Evolutionary conservation across 2,797 vertebrate species (phyloP), one percentile per base, ranked within the genome.

Genomic region (Liasis olivaceus): DNA sequence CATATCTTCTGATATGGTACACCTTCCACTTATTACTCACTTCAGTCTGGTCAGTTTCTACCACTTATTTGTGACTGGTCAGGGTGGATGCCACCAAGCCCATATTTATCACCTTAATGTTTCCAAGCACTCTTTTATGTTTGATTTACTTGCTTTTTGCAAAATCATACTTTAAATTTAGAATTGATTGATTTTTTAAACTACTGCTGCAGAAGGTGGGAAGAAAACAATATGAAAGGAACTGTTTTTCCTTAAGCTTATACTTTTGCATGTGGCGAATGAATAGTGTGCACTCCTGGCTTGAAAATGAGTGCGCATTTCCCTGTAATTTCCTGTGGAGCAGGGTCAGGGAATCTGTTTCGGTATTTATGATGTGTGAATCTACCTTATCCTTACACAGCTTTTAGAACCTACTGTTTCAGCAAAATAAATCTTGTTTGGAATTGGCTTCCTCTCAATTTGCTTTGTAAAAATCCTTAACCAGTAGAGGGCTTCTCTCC

Each of bases 401-500:
- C 62, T 51, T 22, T 36, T 20, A 0, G 47, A 63, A 51, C 51
- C 26, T 64, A 54, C 47, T 31, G 1, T 58, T 84, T 31, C 42
- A 36, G 11, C 36, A 90, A 51, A 89, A 60, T 24, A 54, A 92
- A 90, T 92, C 6, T 51, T 42, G 42, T n/a, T n/a, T 56, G 20
- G 64, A 72, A 62, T 28, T 60, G 58, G 17, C 66, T 88, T 7
- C n/a, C 86, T 94, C 88, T 94, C 91, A 95, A 95, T 95, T 88
- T 87, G 64, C 87, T 7, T 95, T 93, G 84, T 89, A 85, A 93
- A 91, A 93, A 94, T 24, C 4, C 6, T 93, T 97, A 96, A 95
- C 98, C 97, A 98, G 97, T 95, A 98, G 98, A 98, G 97, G 98
- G 98, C 97, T 98, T 97, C 97, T 95, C 94, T 97, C 94, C 92